Base-by-base conservation (phyloP, 2,888 invertebrate genomes). In the Trachelus stipa region DNA sequence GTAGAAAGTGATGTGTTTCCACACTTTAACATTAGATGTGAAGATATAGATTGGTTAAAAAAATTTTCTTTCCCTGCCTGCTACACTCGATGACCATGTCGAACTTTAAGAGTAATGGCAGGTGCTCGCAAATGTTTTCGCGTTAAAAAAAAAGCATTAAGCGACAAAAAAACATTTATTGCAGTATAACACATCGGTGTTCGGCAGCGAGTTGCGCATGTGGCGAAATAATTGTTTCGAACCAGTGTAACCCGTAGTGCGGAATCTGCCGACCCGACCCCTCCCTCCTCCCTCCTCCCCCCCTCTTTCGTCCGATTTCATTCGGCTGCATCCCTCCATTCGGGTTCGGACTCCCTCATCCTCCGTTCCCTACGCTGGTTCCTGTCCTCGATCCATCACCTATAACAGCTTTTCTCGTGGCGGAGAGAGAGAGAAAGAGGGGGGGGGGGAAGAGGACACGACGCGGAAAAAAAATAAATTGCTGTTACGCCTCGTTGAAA, bases 401-500 rank as follows among this genome's bases (percentile, higher is more conserved):
- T 71, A 31, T 71, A 71, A 71, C 71, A 71, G 71, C 71, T 12
- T 33, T 30, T 30, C 69, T 69, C 11, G 79, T 75, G 76, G 56
- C 35, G 68, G 12, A 78, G 73, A 75, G 74, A 73, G 76, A 74
- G 69, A 69, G 69, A 73, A 35, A 68, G 76, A 37, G 71, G n/a
- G n/a, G n/a, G n/a, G n/a, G n/a, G n/a, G n/a, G n/a, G n/a, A n/a
- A n/a, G n/a, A n/a, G n/a, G n/a, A n/a, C n/a, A n/a, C 56, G 9
- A 56, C 56, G 9, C 23, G 23, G 23, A 34, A 31, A 83, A 84
- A 82, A 85, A 83, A 81, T 81, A 84, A 85, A 83, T 84, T 81
- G 81, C 81, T 79, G 83, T 80, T 81, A 80, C 82, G 80, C 75
- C 81, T 81, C 77, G 83, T 79, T 82, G 86, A 84, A 85, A 85